A percentile compares a stretch with the other conserved stretches of the same genome.
Evolutionary conservation across 2,888 invertebrate species (phyloP).

Genomic region (Ormyrus thymus): DNA sequence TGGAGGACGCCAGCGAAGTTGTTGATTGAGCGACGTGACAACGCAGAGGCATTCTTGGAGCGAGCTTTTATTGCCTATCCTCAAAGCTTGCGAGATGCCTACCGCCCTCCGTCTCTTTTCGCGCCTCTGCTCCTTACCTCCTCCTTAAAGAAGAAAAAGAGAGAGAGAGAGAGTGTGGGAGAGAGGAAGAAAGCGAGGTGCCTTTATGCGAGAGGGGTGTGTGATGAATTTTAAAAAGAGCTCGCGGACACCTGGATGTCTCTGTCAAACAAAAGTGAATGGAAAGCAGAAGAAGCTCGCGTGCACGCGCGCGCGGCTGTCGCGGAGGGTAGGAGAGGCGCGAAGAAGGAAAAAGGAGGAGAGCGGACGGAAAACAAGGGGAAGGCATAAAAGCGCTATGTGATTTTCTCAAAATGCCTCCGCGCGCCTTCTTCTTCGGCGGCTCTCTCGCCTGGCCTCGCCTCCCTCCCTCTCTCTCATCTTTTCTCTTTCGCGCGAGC

Average conservation of each 20-base stretch:
- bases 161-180: not conserved
- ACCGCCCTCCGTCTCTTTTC: not conserved
- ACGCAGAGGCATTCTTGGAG: constrained; percentile 21
- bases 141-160: no score
- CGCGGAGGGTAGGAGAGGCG: not conserved
- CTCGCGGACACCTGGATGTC: constrained; percentile 24
- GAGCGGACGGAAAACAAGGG: not conserved
- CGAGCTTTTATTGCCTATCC: constrained; percentile 31
- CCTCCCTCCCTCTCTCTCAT: not conserved
- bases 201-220: not conserved
- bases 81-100: not conserved
- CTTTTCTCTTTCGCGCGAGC: not conserved
- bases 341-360: not conserved
- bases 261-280: constrained; percentile 37
- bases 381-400: constrained; percentile 7
- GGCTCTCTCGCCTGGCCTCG: not conserved
- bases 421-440: not conserved
- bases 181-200: not conserved
- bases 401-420: constrained; percentile 21
- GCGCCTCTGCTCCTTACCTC: not conserved
- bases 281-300: not conserved
- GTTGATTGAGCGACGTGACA: constrained; percentile 38
- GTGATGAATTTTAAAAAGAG: constrained; percentile 42
- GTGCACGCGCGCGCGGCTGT: no score
- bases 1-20: not conserved